Evolutionary conservation across 2,888 invertebrate genomes (phyloP).

Genomic region (Tetragonisca angustula): DNA sequence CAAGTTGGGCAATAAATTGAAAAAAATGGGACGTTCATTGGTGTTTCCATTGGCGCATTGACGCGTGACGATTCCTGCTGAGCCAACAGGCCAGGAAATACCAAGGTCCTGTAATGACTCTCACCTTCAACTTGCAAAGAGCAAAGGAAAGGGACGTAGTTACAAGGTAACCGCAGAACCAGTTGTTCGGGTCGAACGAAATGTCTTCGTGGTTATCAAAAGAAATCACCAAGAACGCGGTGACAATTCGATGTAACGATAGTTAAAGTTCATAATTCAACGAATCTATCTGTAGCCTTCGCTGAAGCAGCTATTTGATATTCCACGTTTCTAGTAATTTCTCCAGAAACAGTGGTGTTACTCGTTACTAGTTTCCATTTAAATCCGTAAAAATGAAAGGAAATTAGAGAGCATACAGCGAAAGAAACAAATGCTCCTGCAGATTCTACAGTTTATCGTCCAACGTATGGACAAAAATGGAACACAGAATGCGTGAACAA

Average conservation of each 20-base stretch:
- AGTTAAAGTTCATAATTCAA: not conserved
- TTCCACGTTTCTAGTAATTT: too few species aligned
- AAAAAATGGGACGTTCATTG: slow-evolving; percentile 6
- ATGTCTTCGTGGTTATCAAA: slow-evolving; percentile 33
- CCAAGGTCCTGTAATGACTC: slow-evolving; percentile 47
- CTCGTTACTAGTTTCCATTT: too few species aligned
- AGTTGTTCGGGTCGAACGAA: slow-evolving; percentile 5
- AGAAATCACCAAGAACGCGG: not conserved
- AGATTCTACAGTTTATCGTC: too few species aligned
- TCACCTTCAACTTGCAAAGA: slow-evolving; percentile 52
- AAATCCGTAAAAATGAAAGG: too few species aligned
- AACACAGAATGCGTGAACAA: too few species aligned
- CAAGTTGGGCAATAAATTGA: not conserved
- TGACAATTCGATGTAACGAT: too few species aligned
- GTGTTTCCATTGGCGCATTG: slow-evolving; percentile 26
- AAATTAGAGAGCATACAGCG: too few species aligned
- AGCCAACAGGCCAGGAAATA: slow-evolving; percentile 25
- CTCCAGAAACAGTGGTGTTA: too few species aligned
- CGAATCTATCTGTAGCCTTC: not conserved
- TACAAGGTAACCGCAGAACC: slow-evolving; percentile 40
- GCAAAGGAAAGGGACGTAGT: slow-evolving; percentile 47
- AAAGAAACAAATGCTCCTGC: too few species aligned
- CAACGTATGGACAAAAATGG: too few species aligned
- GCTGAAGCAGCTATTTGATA: too few species aligned
- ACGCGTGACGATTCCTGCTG: slow-evolving; percentile 6